Evolutionary conservation across 2,888 invertebrate genomes (phyloP).

Genomic region (Hybos culiciformis): DNA sequence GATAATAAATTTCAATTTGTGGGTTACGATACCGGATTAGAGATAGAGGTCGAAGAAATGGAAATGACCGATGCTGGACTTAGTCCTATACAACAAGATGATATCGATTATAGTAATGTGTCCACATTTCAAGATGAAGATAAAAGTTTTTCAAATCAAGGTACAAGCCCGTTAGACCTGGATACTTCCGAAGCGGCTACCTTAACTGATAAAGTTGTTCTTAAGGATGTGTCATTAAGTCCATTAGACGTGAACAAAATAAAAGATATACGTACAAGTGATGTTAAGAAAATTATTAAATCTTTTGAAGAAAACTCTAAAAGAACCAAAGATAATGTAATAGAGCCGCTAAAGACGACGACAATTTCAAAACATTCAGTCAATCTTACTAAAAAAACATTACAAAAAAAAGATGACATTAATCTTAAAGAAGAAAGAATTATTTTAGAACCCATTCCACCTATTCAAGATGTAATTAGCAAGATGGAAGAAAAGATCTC

Average conservation of each 20-base stretch:
- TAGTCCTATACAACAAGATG: conserved; percentile 42
- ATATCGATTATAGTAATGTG: conserved; percentile 26
- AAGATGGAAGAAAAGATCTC: conserved; percentile 19
- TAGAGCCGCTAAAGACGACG: too few relatives aligned
- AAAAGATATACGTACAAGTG: conserved; percentile 27
- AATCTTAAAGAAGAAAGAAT: conserved; percentile 11
- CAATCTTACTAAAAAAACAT: background rate
- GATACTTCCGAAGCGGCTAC: conserved; percentile 40
- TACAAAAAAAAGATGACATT: too few relatives aligned
- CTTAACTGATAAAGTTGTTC: conserved; percentile 39
- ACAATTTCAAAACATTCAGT: background rate
- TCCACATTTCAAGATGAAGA: conserved; percentile 32
- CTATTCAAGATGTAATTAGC: conserved; percentile 27
- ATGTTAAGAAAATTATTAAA: conserved; percentile 43
- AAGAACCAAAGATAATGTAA: too few relatives aligned
- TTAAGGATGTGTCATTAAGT: conserved; percentile 40
- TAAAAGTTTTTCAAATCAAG: conserved; percentile 20
- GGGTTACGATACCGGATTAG: conserved; percentile 35
- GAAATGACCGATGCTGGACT: conserved; percentile 43
- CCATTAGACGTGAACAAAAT: conserved; percentile 34
- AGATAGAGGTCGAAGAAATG: conserved; percentile 37
- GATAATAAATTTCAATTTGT: conserved; percentile 15
- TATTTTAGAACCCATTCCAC: conserved; percentile 18
- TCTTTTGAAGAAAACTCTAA: conserved; percentile 38
- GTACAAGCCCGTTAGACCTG: conserved; percentile 40